Conservation (phyloP, 2,113 vertebrate species). For the Natator depressus region DNA sequence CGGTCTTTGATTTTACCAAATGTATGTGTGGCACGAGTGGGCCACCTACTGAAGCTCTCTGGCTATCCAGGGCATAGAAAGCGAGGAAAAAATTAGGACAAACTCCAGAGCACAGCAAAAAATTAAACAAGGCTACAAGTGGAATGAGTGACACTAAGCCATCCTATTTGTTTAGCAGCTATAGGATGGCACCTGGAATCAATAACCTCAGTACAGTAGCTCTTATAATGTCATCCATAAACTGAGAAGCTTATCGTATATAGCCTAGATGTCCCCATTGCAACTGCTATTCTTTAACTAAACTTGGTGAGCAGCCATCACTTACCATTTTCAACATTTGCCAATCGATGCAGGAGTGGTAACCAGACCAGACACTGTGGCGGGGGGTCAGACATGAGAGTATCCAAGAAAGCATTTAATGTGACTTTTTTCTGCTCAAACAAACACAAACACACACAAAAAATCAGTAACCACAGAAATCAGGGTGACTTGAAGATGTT, state of each 20-base stretch:
- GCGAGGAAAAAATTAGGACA: background rate
- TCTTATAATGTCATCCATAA: slow-evolving; percentile 13
- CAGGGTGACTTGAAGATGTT: slow-evolving; percentile 23
- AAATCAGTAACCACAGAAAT: slow-evolving; percentile 4
- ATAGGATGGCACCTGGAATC: slow-evolving; percentile 1
- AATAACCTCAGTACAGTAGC: background rate
- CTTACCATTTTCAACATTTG: slow-evolving; percentile 99
- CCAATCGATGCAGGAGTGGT: slow-evolving; percentile 95
- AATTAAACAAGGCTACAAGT: background rate
- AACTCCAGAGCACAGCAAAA: background rate
- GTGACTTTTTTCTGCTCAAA: slow-evolving; percentile 94
- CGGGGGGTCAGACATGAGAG: slow-evolving; percentile 96
- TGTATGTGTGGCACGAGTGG: background rate
- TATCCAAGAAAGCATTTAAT: slow-evolving; percentile 96
- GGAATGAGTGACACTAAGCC: background rate
- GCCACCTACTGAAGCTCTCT: background rate
- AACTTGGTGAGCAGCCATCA: slow-evolving; percentile 13
- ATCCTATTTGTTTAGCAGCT: background rate
- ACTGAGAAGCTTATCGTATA: background rate
- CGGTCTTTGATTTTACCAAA: slow-evolving; percentile 8
- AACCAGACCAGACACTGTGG: slow-evolving; percentile 99
- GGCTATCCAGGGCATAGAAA: background rate
- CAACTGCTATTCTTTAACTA: background rate
- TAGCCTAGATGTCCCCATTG: background rate
- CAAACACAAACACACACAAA: slow-evolving; percentile 54